phyloP scores from a whole-genome alignment of 1,140 invertebrate genomes.

The Theocolax elegans region DNA sequence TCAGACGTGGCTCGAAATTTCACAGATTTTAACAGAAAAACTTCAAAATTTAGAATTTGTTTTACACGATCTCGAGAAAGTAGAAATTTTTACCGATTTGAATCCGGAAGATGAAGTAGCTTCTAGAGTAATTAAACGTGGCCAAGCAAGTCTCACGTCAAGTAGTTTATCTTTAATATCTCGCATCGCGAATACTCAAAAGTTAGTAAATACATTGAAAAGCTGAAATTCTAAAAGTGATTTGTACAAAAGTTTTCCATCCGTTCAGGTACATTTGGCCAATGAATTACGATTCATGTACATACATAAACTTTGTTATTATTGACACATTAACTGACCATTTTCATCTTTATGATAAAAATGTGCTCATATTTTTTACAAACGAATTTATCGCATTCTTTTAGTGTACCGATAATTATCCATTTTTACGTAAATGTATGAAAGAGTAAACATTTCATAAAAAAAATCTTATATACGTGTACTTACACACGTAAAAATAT shows the following conservation, averaged over 20 bases:
- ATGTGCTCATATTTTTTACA: conserved; percentile 28
- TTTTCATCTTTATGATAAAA: conserved; percentile 27
- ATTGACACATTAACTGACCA: conserved; percentile 29
- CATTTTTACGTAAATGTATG: conserved; percentile 24
- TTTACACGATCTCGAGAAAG: conserved; percentile 57
- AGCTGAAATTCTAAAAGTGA: conserved; percentile 58
- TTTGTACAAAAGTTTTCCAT: conserved; percentile 56
- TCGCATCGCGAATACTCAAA: conserved; percentile 56
- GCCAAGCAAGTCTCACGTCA: conserved; percentile 58
- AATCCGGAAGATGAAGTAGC: conserved; percentile 47
- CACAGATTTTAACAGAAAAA: conserved; percentile 53
- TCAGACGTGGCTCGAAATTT: conserved; percentile 59
- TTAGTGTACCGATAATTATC: conserved; percentile 22
- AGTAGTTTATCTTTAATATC: conserved; percentile 60
- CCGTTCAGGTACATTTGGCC: conserved; percentile 51
- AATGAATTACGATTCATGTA: conserved; percentile 47
- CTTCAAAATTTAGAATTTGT: conserved; percentile 54
- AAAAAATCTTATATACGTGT: conserved; percentile 15
- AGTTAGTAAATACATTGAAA: conserved; percentile 61
- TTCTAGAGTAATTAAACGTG: conserved; percentile 47
- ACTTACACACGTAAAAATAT: conserved; percentile 28
- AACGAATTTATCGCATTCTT: conserved; percentile 21
- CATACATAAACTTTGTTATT: conserved; percentile 49
- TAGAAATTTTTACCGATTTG: conserved; percentile 53
- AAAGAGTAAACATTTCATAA: conserved; percentile 24